Base-by-base conservation (phyloP, 2,888 invertebrate genomes). In the Dioctria linearis region DNA sequence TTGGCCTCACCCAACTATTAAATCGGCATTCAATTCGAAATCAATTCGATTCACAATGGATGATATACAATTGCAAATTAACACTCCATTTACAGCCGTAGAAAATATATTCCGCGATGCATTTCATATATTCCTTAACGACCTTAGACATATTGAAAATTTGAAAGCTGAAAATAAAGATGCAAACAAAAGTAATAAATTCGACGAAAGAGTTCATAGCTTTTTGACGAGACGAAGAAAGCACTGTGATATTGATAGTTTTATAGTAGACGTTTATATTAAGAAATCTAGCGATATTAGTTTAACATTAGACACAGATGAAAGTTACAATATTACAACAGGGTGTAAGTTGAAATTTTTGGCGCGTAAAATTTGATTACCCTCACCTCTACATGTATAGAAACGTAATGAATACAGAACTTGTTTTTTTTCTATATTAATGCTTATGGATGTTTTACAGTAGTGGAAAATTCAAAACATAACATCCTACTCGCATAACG, bases 1-100 rank as follows among this genome's bases (percentile, higher is more conserved):
- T 42, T 95, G 95, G 95, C 95, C 95, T 43, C 93, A 93, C 87
- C 95, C 95, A 75, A 95, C 94, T 3, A 93, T 93, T 0, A 92
- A 92, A 80, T 91, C 93, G 46, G 90, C 91, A 83, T 90, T 95
- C 40, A 93, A 93, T 83, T 91, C 91, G 25, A 91, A 91, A 79
- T 93, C 93, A 40, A 90, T 92, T 37, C 91, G 91, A 42, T 92
- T 89, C 81, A 86, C 87, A 11, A 84, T 86, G 66, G 86, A 87
- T 51, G 85, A 87, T 83, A 84, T 89, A n/a, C 84, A 86, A 66
- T 82, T 88, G 46, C 85, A 84, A 43, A 80, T 89, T 42, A 86
- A 86, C 80, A 86, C 89, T 3, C 86, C 87, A 13, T 87, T 86
- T 82, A 84, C 83, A 2, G 85, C 85, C 61, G 88, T 88, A 9